These are phyloP conservation scores for Bombyx huttoni DNA, from an alignment of 2,888 invertebrate genomes.

Conservation along the genomic window DNA sequence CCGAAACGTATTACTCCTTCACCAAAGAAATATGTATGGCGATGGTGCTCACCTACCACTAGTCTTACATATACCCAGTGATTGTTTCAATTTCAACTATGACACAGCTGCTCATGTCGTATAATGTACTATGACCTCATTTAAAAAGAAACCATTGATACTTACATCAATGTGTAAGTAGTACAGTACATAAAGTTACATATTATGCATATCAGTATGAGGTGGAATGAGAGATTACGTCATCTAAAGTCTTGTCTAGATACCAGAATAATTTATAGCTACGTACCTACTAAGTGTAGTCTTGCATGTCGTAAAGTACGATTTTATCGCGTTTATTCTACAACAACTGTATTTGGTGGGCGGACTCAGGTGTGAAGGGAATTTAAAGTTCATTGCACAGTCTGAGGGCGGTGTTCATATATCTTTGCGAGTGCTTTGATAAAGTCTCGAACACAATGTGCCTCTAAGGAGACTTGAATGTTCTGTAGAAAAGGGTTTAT, in stretches of 20 bases:
- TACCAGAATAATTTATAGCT: slow-evolving; percentile 25
- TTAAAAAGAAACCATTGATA: too few species aligned
- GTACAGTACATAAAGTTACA: too few species aligned
- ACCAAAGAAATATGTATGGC: too few species aligned
- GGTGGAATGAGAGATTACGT: not conserved
- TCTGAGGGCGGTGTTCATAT: slow-evolving; percentile 49
- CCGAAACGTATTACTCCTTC: too few species aligned
- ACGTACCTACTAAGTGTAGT: slow-evolving; percentile 29
- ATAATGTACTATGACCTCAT: too few species aligned
- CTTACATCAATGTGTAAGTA: too few species aligned
- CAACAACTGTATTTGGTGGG: slow-evolving; percentile 62
- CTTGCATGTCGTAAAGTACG: slow-evolving; percentile 49
- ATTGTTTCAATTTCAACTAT: too few species aligned
- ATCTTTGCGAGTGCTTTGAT: slow-evolving; percentile 52
- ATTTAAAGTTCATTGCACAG: slow-evolving; percentile 67
- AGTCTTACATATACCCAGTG: too few species aligned
- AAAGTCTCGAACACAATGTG: slow-evolving; percentile 40
- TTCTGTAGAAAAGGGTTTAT: not conserved
- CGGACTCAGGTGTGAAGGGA: slow-evolving; percentile 55
- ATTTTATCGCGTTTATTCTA: slow-evolving; percentile 51
- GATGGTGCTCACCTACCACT: too few species aligned
- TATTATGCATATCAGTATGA: too few species aligned
- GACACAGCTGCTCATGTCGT: too few species aligned
- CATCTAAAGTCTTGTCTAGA: slow-evolving; percentile 12
- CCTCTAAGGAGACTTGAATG: slow-evolving; percentile 25